Conservation (phyloP, 2,888 invertebrate species). For the Dryobota labecula region DNA sequence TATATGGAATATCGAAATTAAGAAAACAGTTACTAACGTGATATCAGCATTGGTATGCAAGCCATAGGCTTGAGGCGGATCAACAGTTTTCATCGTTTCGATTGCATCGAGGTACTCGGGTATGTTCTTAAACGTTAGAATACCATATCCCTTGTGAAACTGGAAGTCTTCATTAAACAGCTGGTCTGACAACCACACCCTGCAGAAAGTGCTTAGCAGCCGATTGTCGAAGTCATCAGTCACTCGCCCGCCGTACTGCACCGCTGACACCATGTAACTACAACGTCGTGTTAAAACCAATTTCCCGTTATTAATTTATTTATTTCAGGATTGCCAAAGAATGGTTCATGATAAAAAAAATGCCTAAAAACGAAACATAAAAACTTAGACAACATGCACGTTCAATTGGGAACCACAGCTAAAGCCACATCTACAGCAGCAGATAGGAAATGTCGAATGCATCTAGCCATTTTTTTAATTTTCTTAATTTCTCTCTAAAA, state of each 20-base stretch:
- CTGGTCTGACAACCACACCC: constrained; percentile 94
- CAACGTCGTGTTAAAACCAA: constrained; percentile 27
- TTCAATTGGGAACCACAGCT: background rate
- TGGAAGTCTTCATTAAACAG: constrained; percentile 93
- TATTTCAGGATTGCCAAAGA: background rate
- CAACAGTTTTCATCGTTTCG: constrained; percentile 93
- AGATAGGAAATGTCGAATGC: no score
- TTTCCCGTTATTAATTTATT: background rate
- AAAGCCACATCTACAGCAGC: no score
- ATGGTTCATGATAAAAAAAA: background rate
- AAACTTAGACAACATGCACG: background rate
- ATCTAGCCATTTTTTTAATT: no score
- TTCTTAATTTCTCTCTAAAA: no score
- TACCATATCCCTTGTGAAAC: constrained; percentile 95
- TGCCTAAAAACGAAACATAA: background rate
- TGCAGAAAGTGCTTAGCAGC: constrained; percentile 94
- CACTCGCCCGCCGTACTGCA: constrained; percentile 97
- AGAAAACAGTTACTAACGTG: constrained; percentile 89
- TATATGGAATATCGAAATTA: background rate
- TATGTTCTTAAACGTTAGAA: constrained; percentile 92
- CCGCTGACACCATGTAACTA: constrained; percentile 97
- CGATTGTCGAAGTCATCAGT: constrained; percentile 97
- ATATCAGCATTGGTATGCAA: constrained; percentile 97
- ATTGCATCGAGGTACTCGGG: constrained; percentile 94
- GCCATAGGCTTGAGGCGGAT: constrained; percentile 97